Base-by-base conservation (phyloP, 2,797 vertebrate genomes). In the Salmo trutta region DNA sequence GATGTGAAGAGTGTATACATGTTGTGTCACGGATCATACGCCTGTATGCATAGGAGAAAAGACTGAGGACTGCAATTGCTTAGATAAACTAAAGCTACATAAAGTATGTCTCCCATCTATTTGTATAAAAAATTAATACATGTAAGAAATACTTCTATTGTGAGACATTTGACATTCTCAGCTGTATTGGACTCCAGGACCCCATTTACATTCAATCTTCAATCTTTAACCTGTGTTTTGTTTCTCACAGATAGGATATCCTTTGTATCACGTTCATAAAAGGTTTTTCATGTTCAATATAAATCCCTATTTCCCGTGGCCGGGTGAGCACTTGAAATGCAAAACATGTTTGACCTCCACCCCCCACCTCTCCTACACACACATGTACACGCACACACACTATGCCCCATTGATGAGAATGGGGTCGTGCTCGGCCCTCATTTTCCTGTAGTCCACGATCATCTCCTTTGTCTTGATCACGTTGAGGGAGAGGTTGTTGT, bases 381-480 rank as follows among this genome's bases (percentile, higher is more conserved):
- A 82, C 16, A 75, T 79, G 81, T 74, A 74, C 85, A 87, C 76
- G 84, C 87, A 86, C 87, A 87, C 83, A 29, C 7, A 71, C 82
- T 67, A 52, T 75, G 27, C 65, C 31, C 36, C 36, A 36, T 36
- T 6, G 36, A 36, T 36, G 36, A 36, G 36, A 36, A 36, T 36
- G 6, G 36, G 36, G 36, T 6, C 36, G 7, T 36, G 6, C 36
- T 7, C 36, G 5, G 5, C 5, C 33, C 5, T 36, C 6, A 1
- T 36, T 36, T 36, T 36, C 33, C 33, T 36, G 33, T 36, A 36
- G 33, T 41, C 2, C 41, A 41, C 41, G 2, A 10, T 41, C 2
- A 12, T 47, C 8, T 47, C 41, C 41, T 12, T 47, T 36, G 36
- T 36, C 36, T 7, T 36, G 6, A 36, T 36, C 5, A 36, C 6